These are phyloP conservation scores for Sitobion miscanthi DNA, from an alignment of 1,140 invertebrate species.

Conservation along the genomic window DNA sequence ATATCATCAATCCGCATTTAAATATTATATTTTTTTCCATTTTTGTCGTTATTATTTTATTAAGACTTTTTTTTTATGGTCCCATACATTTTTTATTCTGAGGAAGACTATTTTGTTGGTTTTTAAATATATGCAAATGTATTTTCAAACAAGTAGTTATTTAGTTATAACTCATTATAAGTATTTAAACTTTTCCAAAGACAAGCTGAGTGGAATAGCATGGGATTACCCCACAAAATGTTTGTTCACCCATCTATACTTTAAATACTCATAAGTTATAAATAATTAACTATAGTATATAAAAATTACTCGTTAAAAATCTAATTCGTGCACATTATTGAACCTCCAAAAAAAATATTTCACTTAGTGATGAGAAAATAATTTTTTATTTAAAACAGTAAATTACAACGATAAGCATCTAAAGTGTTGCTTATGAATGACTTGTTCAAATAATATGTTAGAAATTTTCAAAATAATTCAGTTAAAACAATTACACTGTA, in stretches of 20 bases:
- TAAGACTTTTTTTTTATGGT: not conserved
- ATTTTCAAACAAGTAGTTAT: not conserved
- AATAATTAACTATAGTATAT: not conserved
- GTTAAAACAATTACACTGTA: not conserved
- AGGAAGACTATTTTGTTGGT: not conserved
- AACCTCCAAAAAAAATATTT: not conserved
- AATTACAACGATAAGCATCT: not conserved
- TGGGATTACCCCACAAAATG: not conserved
- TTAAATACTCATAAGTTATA: not conserved
- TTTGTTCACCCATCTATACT: not conserved
- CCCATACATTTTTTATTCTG: not conserved
- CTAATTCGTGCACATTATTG: not conserved
- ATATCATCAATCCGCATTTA: not conserved
- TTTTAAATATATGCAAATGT: not conserved
- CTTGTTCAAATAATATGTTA: not conserved
- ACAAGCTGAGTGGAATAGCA: not conserved
- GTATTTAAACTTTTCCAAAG: not conserved
- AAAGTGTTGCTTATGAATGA: not conserved
- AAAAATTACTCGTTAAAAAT: not conserved
- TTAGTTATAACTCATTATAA: not conserved
- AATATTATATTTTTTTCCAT: not conserved
- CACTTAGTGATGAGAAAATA: not conserved
- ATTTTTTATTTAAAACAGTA: not conserved
- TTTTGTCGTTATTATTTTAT: not conserved
- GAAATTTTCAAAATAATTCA: not conserved